Evolutionary conservation across 2,113 vertebrate species (phyloP), one percentile per base, ranked within the genome.

Genomic region (Azemiops feae): DNA sequence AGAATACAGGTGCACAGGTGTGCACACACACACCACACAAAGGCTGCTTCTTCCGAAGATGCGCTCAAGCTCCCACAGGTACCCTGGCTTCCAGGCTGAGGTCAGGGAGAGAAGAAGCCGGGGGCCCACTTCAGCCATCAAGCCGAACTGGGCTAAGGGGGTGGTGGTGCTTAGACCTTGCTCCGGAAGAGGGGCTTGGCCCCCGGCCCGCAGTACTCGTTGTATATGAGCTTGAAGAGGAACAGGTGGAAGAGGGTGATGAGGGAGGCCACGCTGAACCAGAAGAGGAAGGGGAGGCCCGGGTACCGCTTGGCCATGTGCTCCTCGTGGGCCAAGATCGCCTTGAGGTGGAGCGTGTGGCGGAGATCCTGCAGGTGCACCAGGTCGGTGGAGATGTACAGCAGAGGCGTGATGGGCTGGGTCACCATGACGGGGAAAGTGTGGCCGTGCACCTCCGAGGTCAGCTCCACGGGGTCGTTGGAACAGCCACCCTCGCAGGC

Each of bases 151-250:
- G 89, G 91, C 74, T 74, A 64, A 88, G 9, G 86, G 18, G 88
- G 91, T 58, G 74, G 74, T 88, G 25, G 86, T 89, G 92, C 94
- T 97, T 98, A 98, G 98, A 99, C 99, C 98, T 99, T 99, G 96
- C 98, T 99, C 97, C 99, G 98, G 98, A 99, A 99, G 97, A 99
- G 98, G 0, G 99, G 98, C 97, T 99, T 99, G 92, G 99, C 99
- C 3, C 99, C 99, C 0, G 99, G 99, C 91, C 99, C 99, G 2
- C 99, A 99, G 95, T 99, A 99, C 96, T 99, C 99, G 0, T 99
- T 99, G 98, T 99, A 99, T 96, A 99, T 99, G 94, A 99, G 99
- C 96, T 99, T 99, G 98, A 99, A 99, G 95, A 99, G 98, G 97
- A 99, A 99, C 55, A 99, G 98, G 97, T 99, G 99, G 98, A 99